Evolutionary conservation across 2,888 invertebrate species (phyloP).

Genomic region (Pemphredon lugubris): DNA sequence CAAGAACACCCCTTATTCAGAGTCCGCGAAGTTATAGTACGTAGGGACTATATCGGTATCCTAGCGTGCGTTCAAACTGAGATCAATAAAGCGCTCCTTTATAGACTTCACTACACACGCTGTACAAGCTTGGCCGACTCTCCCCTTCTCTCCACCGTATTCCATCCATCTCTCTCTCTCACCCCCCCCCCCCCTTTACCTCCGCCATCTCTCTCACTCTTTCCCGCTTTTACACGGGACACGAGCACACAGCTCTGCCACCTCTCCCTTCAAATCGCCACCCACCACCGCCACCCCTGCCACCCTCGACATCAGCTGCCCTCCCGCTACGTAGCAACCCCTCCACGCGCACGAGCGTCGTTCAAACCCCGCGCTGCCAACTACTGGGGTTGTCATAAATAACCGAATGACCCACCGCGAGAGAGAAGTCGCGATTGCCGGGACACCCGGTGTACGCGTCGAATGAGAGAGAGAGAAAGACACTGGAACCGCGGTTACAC

Average conservation of each 20-base stretch:
- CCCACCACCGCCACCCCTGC: constrained; percentile 25
- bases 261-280: constrained; percentile 61
- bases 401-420: constrained; percentile 77
- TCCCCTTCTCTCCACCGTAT: constrained; percentile 47
- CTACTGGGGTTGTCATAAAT: constrained; percentile 74
- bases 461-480: too few species aligned
- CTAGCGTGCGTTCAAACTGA: constrained; percentile 79
- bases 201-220: constrained; percentile 36
- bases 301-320: constrained; percentile 24
- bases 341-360: constrained; percentile 65
- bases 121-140: constrained; percentile 75
- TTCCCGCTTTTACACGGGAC: constrained; percentile 11
- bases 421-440: constrained; percentile 50
- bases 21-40: constrained; percentile 53
- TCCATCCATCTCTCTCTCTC: not conserved
- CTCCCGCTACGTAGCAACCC: constrained; percentile 61
- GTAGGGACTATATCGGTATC: constrained; percentile 74
- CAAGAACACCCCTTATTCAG: constrained; percentile 54
- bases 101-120: constrained; percentile 78
- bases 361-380: constrained; percentile 62
- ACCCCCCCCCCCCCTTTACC: not conserved
- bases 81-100: constrained; percentile 81
- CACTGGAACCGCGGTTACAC: constrained; percentile 29
- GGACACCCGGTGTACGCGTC: constrained; percentile 42
- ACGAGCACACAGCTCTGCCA: constrained; percentile 43